Conservation (phyloP, 2,797 vertebrate genomes). For the Pelochelys cantorii region DNA sequence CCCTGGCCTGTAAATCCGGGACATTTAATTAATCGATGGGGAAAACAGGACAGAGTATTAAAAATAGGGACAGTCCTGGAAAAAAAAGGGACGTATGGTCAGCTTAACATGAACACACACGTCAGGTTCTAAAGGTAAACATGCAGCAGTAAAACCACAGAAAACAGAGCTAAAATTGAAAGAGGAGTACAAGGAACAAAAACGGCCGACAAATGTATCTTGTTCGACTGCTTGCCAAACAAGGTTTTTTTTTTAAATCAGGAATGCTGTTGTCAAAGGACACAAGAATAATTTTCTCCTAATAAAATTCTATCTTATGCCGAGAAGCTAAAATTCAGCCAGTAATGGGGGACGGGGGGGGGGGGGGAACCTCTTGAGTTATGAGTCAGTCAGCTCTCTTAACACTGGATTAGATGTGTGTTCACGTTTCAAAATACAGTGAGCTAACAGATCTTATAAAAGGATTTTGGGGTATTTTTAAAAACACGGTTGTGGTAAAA, state of each 20-base stretch:
- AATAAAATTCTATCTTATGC: slow-evolving; percentile 79
- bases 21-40: too few species aligned
- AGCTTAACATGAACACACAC: not conserved
- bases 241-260: slow-evolving; percentile 77
- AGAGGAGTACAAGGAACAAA: slow-evolving; percentile 52
- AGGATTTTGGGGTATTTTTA: not conserved
- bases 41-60: too few species aligned
- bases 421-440: not conserved
- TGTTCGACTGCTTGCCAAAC: slow-evolving; percentile 75
- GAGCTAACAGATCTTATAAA: not conserved
- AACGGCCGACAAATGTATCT: slow-evolving; percentile 74
- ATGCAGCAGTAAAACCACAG: slow-evolving; percentile 41
- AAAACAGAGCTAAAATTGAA: slow-evolving; percentile 58
- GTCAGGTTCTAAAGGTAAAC: slow-evolving; percentile 52
- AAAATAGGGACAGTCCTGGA: too few species aligned
- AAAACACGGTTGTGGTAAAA: slow-evolving; percentile 26
- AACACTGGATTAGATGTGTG: slow-evolving; percentile 43
- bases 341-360: slow-evolving; percentile 27
- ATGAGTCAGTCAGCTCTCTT: not conserved
- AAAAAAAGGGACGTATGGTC: too few species aligned
- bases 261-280: slow-evolving; percentile 77
- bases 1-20: too few species aligned
- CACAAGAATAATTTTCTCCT: slow-evolving; percentile 77
- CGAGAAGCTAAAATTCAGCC: slow-evolving; percentile 57
- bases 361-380: slow-evolving; percentile 59